Conservation (phyloP, 2,797 vertebrate species). For the Ambastaia sidthimunki region DNA sequence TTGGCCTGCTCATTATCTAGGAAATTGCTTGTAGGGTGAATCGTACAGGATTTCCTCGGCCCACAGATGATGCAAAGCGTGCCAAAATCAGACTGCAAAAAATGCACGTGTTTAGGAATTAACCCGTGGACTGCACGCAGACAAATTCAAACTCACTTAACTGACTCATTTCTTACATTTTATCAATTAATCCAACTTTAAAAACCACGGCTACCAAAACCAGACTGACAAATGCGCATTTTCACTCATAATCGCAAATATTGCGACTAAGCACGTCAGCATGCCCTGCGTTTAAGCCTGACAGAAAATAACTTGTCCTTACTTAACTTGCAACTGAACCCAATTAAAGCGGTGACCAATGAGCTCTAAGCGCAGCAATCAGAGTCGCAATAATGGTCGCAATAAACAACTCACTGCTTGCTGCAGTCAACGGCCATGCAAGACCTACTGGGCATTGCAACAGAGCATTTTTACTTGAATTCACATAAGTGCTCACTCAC, state of each 20-base stretch:
- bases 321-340: constrained; percentile 22
- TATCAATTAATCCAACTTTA: too few relatives aligned
- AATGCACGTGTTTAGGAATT: constrained; percentile 29
- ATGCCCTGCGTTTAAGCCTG: neutral
- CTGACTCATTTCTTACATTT: too few relatives aligned
- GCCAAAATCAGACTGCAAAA: constrained; percentile 5
- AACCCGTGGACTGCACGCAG: neutral
- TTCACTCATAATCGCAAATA: neutral
- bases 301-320: constrained; percentile 24
- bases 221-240: too few relatives aligned
- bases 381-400: constrained; percentile 15
- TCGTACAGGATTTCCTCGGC: constrained; percentile 22
- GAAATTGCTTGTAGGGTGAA: constrained; percentile 10
- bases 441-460: neutral
- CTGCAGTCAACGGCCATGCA: constrained; percentile 15
- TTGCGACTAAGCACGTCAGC: neutral
- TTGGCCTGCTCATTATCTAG: constrained; percentile 19
- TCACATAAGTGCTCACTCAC: constrained; percentile 4
- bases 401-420: constrained; percentile 5
- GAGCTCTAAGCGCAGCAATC: constrained; percentile 8
- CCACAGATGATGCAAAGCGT: constrained; percentile 8
- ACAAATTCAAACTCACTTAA: neutral
- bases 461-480: constrained; percentile 25
- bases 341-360: constrained; percentile 27
- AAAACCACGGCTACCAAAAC: neutral